Base-by-base conservation (phyloP, 2,113 vertebrate genomes). In the Myotis brandtii region DNA sequence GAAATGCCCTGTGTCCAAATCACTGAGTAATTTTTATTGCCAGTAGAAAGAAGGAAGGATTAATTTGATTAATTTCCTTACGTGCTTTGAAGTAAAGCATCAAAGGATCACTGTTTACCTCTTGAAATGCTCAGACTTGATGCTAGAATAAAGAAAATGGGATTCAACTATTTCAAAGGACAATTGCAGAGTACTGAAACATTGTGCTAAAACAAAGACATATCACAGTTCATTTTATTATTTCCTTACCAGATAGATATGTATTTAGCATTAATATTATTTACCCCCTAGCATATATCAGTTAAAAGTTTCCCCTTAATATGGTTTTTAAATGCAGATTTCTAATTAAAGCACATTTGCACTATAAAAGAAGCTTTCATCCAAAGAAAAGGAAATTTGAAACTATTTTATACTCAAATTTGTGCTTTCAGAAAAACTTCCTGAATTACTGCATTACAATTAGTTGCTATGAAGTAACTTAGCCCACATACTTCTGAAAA, bases 341-440 rank as follows among this genome's bases (percentile, higher is more conserved):
- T 98, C 91, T 97, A 98, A 98, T 98, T 98, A 98, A 96, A 96
- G 95, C 30, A 6, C 67, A 97, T 97, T 98, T 97, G 82, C 69
- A 97, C 89, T 98, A 95, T 96, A 96, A 98, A 98, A 97, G 43
- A 40, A 96, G 14, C 21, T 97, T 98, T 98, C 72, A 95, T 95
- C 54, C 89, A 13, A 93, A 8, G 40, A 81, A 94, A 97, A 96
- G 86, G 34, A 59, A 93, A 95, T 5, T 23, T 94, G 77, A 96
- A 97, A 96, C 89, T 93, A 85, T 97, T 97, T 97, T 90, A 83
- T 62, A 27, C 72, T 48, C 14, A 25, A 94, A 94, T 95, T 93
- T 97, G 0, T 32, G 90, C 20, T 83, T 52, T 93, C 76, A 37
- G 85, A 73, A 94, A 89, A 93, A 52, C 7, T 95, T 94, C 72